phyloP scores from a whole-genome alignment of 2,113 vertebrate genomes.

The Lagopus leucura region DNA sequence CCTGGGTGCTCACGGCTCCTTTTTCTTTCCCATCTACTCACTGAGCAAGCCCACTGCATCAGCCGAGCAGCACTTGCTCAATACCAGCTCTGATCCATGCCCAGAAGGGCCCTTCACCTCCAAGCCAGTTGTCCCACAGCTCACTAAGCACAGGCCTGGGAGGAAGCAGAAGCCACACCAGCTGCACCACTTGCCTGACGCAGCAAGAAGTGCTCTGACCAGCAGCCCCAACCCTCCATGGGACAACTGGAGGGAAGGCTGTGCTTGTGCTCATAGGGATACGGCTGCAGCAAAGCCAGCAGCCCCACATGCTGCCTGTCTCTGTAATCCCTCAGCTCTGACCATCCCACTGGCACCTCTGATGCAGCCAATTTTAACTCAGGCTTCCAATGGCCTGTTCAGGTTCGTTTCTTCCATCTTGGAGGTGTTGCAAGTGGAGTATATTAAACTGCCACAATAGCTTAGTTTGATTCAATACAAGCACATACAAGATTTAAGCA shows the following conservation, averaged over 20 bases:
- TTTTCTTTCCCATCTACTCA: neutral
- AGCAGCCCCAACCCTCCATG: neutral
- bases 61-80: neutral
- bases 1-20: neutral
- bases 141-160: accelerated
- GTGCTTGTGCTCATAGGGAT: neutral
- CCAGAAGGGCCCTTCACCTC: neutral
- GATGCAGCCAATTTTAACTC: neutral
- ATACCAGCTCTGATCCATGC: neutral
- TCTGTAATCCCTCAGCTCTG: neutral
- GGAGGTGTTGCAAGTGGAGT: neutral
- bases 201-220: neutral
- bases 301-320: accelerated
- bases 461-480: constrained; percentile 16
- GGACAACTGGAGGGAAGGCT: neutral
- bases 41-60: neutral
- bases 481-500: constrained; percentile 53
- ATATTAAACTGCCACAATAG: constrained; percentile 23
- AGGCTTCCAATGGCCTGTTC: neutral
- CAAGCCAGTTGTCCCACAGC: neutral
- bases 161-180: neutral
- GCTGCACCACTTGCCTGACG: neutral
- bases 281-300: accelerated
- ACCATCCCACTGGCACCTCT: neutral
- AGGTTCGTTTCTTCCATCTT: neutral